Evolutionary conservation across 2,888 invertebrate genomes (phyloP), one percentile per base, ranked within the genome.

Genomic region (Sympetrum striolatum): DNA sequence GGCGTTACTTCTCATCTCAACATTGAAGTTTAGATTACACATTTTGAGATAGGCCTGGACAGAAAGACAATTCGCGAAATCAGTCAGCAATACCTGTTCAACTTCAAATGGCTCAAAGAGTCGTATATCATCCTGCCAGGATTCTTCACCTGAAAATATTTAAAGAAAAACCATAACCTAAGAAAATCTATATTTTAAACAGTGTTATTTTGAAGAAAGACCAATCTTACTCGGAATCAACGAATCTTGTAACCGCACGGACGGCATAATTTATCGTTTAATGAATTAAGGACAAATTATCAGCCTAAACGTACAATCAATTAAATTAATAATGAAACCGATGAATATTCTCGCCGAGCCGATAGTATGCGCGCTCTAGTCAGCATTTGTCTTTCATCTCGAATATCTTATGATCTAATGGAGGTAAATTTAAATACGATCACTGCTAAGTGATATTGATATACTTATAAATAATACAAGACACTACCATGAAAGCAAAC

Each of bases 1-100:
- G 0, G 99, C 99, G 94, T 99, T 99, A 92, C 97, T 96, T 91
- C 97, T 95, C 92, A 97, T 96, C 92, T 98, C 97, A 8, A 98
- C 96, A 92, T 96, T 95, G 93, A 97, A 98, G 0, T 97, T 96
- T 0, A 99, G 95, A 90, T 96, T 96, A 93, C 98, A 98, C 98
- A 99, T 99, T 95, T 97, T 97, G 37, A 99, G 94, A 93, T 97
- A 99, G 0, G 98, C 97, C 93, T 98, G 98, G 0, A 98, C 98
- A 2, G 98, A 97, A 31, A 99, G 94, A 92, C 98, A 98, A 93
- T 98, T 98, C 18, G 99, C 98, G 94, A 97, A 98, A 93, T 99
- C 99, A 3, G 98, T 98, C 86, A 99, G 94, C 53, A 99, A 94
- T 91, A 99, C 98, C 94, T 99, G 99, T 93, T 98, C 98, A 53